Evolutionary conservation across 2,797 vertebrate genomes (phyloP), one percentile per base, ranked within the genome.

Genomic region (Alfaro cultratus): DNA sequence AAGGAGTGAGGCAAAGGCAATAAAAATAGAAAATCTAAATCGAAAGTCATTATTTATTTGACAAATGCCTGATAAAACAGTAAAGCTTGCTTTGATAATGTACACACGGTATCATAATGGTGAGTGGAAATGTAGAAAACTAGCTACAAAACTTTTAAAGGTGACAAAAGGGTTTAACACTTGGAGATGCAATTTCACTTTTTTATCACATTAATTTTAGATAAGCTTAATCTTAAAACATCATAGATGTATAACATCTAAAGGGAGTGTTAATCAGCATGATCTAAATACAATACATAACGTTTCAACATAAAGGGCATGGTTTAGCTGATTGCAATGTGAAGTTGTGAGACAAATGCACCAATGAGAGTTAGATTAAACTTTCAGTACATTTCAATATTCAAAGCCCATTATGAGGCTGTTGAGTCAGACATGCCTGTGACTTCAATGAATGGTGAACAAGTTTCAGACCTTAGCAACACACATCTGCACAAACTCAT

Each of bases 21-120:
- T 53, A 53, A 78, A 36, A 55, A 11, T 71, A 26, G 76, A 39
- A 73, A 74, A 74, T 72, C 29, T 51, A 78, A 83, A 51, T 31
- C 68, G 16, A n/a, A 12, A 79, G 73, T 62, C 51, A 29, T 71
- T 64, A 77, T 82, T 87, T 80, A 77, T 45, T 29, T 46, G 74
- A 47, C 51, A 71, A 60, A 9, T 79, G 53, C 10, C 13, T 74
- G 78, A 80, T 62, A 55, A 73, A 80, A 78, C 47, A 57, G 76
- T 16, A 70, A 80, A 62, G 53, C 3, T 60, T 29, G 43, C 70
- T 45, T 76, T 75, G 39, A 75, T 75, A 79, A 76, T 18, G 16
- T n/a, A 41, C 31, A 45, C 16, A 46, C 8, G 36, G 34, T 18
- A 74, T 3, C 29, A 23, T 31, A 45, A 10, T 55, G 39, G 67